A percentile compares a stretch with the other conserved stretches of the same genome.
phyloP scores from a whole-genome alignment of 2,113 vertebrate species.

The human region DNA sequence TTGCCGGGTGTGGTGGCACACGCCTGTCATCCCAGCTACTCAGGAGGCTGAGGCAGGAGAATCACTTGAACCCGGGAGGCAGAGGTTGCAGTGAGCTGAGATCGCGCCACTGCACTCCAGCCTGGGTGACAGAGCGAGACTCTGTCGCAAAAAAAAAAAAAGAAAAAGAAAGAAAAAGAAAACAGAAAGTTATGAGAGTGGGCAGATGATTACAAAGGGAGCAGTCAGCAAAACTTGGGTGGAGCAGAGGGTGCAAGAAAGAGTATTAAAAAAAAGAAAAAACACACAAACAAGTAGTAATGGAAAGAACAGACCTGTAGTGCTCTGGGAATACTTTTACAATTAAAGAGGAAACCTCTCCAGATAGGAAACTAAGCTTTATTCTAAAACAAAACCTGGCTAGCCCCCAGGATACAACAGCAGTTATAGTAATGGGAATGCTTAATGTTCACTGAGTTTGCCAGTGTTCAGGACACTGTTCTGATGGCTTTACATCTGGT shows the following conservation, averaged over 20 bases:
- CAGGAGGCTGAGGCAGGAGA: no score
- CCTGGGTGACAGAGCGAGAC: no score
- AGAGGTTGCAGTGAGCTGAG: no score
- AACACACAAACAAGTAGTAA: slow-evolving; percentile 32
- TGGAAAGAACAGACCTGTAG: slow-evolving; percentile 51
- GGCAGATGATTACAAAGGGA: slow-evolving; percentile 55
- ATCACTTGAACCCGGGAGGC: fast-evolving
- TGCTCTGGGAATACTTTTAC: slow-evolving; percentile 58
- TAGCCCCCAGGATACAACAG: slow-evolving; percentile 37
- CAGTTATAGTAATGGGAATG: neutral
- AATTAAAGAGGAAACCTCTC: slow-evolving; percentile 55
- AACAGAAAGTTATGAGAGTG: neutral
- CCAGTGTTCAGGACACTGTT: neutral
- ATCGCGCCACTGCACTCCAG: no score
- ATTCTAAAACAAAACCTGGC: slow-evolving; percentile 67
- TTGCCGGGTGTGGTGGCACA: no score
- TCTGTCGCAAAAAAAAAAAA: neutral
- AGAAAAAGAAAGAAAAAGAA: neutral
- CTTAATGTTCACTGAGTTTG: neutral
- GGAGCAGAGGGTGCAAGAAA: slow-evolving; percentile 51
- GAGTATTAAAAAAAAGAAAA: neutral
- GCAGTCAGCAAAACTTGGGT: slow-evolving; percentile 59
- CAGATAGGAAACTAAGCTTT: slow-evolving; percentile 58
- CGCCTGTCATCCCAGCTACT: no score
- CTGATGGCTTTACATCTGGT: neutral